phyloP scores from a whole-genome alignment of 2,113 vertebrate genomes.

The Calyptommatus sinebrachiatus region DNA sequence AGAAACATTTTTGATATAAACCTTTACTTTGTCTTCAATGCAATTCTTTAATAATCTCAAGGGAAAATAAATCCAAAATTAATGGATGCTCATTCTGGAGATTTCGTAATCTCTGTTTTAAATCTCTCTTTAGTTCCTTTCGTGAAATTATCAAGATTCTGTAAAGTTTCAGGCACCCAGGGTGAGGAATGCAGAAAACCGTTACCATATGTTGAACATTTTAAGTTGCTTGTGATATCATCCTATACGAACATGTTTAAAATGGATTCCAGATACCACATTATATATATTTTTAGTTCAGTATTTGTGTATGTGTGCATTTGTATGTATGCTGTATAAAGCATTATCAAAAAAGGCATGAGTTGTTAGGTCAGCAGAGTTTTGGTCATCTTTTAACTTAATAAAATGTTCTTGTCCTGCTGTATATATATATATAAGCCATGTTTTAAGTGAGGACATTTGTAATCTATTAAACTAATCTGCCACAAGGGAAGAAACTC shows the following conservation, averaged over 20 bases:
- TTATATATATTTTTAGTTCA: background rate
- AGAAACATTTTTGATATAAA: conserved; percentile 35
- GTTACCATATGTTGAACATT: conserved; percentile 65
- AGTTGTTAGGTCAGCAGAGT: background rate
- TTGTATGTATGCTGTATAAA: conserved; percentile 4
- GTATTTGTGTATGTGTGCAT: conserved; percentile 28
- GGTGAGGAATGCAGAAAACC: conserved; percentile 54
- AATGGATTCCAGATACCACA: conserved; percentile 63
- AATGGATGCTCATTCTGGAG: background rate
- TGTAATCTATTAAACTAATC: conserved; percentile 3
- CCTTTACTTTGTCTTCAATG: background rate
- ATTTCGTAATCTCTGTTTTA: conserved; percentile 37
- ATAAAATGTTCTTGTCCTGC: background rate
- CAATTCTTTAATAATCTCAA: background rate
- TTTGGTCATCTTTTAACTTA: background rate
- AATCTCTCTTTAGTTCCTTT: conserved; percentile 46
- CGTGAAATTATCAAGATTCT: conserved; percentile 43
- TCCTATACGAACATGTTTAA: conserved; percentile 51
- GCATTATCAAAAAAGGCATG: background rate
- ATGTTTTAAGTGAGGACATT: background rate
- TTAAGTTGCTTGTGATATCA: conserved; percentile 58
- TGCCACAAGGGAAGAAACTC: background rate
- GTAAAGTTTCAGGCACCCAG: conserved; percentile 28
- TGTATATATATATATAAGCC: background rate
- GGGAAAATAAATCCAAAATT: conserved; percentile 29